Evolutionary conservation across 2,888 invertebrate species (phyloP), one percentile per base, ranked within the genome.

Genomic region (Amblyjoppa proteus): DNA sequence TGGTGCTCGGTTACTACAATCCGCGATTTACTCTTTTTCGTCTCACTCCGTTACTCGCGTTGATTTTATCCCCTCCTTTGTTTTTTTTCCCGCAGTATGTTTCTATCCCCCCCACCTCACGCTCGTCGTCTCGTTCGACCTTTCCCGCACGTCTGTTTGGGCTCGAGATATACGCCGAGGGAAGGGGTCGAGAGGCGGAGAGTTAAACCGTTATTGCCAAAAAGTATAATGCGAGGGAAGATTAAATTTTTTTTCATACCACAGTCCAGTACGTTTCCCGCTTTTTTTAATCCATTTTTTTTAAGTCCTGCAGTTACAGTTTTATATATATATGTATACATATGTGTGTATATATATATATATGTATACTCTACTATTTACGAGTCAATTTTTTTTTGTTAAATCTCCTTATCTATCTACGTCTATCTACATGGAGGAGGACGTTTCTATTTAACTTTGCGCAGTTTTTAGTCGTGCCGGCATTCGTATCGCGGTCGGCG

Each of bases 141-240:
- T 85, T 83, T 86, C 74, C 69, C 81, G 85, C 81, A 69, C 70
- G 78, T 78, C 74, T 69, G 38, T 77, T 68, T 70, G 80, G 83
- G 80, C 76, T 85, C 81, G 74, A 38, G 16, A 53, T 16, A 64
- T 31, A 64, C 7, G 64, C n/a, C 79, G 34, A 78, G 85, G 73
- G 84, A 84, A 70, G 68, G 58, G 76, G 9, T 70, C 49, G 68
- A 80, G 58, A 38, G 78, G 84, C 88, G 85, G 84, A 86, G 87
- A 41, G 88, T 78, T 84, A 82, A 88, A 86, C 88, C 87, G 91
- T 90, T 92, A 91, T 91, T 90, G 90, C 89, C 89, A 89, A 92
- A 92, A 92, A 90, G 89, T 90, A 89, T 90, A 91, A 92, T 89
- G 88, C 91, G 90, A 90, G 89, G 88, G 89, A 89, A 91, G 92